Evolutionary conservation across 2,797 vertebrate genomes (phyloP), one percentile per base, ranked within the genome.

Genomic region (Lepilemur ruficaudatus): DNA sequence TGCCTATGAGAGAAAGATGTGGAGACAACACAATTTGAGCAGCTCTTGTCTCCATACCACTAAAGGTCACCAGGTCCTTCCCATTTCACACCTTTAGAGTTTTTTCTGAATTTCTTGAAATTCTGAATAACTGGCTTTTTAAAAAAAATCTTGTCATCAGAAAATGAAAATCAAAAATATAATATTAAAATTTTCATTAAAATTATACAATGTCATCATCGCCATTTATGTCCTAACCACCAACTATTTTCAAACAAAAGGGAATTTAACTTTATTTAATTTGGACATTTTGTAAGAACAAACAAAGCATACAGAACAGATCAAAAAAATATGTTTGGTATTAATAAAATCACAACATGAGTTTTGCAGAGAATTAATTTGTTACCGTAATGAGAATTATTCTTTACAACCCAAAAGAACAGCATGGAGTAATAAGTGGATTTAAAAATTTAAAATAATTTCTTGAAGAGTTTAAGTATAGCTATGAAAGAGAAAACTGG

Each of bases 181-280:
- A 79, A 75, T 25, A 3, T 61, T 84, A 92, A 96, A 76, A 82
- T 30, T 38, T 35, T 63, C 8, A 38, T 22, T 52, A 48, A 67
- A 59, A 67, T 46, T 48, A 57, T 20, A n/a, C 10, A 80, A n/a
- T 22, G 57, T 50, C 14, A 65, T 87, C 46, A 84, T 61, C 22
- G 12, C 14, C 38, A 89, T 72, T 88, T 35, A 85, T 81, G 83
- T 72, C 50, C 30, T 78, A 88, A 8, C 10, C 30, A 7, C 46
- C 86, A 93, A 89, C 28, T 80, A 52, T 80, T 93, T 93, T 91
- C 48, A 81, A 69, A 67, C n/a, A 80, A 85, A 93, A 91, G 9
- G 35, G 30, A 38, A 70, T 23, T 15, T n/a, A 81, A 48, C 73
- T 89, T 84, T 87, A 81, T 65, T 93, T 70, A 59, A n/a, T 32